These are phyloP conservation scores for Umimayanthus kanabou DNA, from an alignment of 92 coral and sea anemone genomes.

Conservation along the genomic window DNA sequence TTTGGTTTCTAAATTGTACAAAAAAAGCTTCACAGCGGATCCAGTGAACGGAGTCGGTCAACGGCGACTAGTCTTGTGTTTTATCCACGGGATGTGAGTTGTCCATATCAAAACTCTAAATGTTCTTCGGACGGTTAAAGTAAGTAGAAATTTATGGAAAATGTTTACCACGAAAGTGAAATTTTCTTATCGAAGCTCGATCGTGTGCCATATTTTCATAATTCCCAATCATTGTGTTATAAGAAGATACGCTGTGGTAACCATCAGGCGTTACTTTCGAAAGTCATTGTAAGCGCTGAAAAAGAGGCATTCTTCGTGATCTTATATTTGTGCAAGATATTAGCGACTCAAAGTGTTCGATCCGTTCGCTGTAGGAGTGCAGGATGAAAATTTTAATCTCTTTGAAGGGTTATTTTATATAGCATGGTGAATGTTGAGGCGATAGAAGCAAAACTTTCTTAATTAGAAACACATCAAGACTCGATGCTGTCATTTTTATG, in stretches of 20 bases:
- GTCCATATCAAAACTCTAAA: constrained; percentile 7
- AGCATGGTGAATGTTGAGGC: background rate
- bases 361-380: too few species aligned
- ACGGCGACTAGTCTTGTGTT: background rate
- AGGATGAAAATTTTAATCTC: too few species aligned
- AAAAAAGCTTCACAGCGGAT: background rate
- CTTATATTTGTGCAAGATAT: background rate
- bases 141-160: background rate
- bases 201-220: background rate
- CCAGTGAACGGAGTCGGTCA: background rate
- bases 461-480: background rate
- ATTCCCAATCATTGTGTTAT: too few species aligned
- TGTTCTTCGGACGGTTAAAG: constrained; percentile 28
- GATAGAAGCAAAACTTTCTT: background rate
- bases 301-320: background rate
- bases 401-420: background rate
- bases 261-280: background rate
- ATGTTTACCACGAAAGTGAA: background rate
- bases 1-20: background rate
- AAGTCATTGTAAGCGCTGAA: background rate
- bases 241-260: background rate
- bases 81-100: constrained; percentile 10
- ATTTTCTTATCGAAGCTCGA: background rate
- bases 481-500: background rate
- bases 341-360: background rate